Evolutionary conservation across 35 echinoderm and acorn worm genomes (phyloP).

Genomic region (Apostichopus parvimensis): DNA sequence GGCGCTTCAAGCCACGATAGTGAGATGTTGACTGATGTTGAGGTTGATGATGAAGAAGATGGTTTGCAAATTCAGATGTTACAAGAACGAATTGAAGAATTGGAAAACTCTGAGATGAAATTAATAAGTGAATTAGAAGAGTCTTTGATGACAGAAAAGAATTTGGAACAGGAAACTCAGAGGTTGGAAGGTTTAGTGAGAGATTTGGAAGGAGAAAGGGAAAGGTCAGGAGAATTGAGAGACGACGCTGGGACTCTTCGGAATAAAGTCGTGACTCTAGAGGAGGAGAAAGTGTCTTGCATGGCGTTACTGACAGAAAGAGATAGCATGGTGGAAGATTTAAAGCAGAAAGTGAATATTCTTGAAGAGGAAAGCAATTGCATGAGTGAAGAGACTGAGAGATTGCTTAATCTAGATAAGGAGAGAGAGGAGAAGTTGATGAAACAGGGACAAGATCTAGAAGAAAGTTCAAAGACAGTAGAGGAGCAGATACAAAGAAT

Average conservation of each 20-base stretch:
- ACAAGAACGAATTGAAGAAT: constrained; percentile 44
- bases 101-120: constrained; percentile 34
- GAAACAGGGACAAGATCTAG: constrained; percentile 57
- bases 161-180: constrained; percentile 51
- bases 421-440: constrained; percentile 26
- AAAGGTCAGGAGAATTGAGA: background rate
- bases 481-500: background rate
- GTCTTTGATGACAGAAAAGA: constrained; percentile 46
- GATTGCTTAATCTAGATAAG: background rate
- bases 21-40: constrained; percentile 8
- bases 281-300: background rate
- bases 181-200: constrained; percentile 35
- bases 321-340: constrained; percentile 9
- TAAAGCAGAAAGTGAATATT: background rate
- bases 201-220: background rate
- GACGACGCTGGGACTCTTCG: background rate
- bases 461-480: constrained; percentile 40
- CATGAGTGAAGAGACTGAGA: background rate
- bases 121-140: constrained; percentile 55
- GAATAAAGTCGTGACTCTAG: background rate
- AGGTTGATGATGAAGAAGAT: background rate
- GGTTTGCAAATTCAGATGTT: background rate
- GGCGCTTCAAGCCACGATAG: background rate
- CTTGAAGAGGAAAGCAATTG: constrained; percentile 1
- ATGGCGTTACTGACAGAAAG: background rate